phyloP scores from a whole-genome alignment of 2,888 invertebrate genomes.

The Sinhomidia bicolor region DNA sequence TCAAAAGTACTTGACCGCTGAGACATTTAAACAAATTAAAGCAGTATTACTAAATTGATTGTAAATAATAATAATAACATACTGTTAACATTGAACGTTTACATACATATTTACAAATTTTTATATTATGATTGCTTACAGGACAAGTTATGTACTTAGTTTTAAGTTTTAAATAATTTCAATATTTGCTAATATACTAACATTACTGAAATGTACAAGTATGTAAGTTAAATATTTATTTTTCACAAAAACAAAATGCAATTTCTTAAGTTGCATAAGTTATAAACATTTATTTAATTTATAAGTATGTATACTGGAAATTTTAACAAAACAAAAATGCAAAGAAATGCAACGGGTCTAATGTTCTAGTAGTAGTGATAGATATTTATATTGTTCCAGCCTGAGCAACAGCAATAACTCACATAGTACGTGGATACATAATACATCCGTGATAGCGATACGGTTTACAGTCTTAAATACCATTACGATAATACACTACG shows the following conservation, averaged over 20 bases:
- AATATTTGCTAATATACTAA: neutral
- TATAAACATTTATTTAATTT: slow-evolving; percentile 5
- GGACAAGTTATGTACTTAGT: neutral
- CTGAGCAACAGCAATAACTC: slow-evolving; percentile 68
- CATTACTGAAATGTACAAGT: slow-evolving; percentile 53
- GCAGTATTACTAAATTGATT: slow-evolving; percentile 9
- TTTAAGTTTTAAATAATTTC: slow-evolving; percentile 27
- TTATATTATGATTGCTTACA: neutral
- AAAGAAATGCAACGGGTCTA: slow-evolving; percentile 68
- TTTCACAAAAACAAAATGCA: slow-evolving; percentile 42
- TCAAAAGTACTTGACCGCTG: slow-evolving; percentile 34
- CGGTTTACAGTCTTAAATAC: slow-evolving; percentile 71
- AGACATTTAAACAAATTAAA: slow-evolving; percentile 33
- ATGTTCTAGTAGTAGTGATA: neutral
- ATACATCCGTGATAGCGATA: slow-evolving; percentile 50
- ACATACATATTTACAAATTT: neutral
- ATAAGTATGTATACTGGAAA: slow-evolving; percentile 36
- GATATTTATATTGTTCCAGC: slow-evolving; percentile 52
- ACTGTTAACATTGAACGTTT: neutral
- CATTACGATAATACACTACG: slow-evolving; percentile 69
- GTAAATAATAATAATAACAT: slow-evolving; percentile 39
- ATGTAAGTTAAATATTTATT: slow-evolving; percentile 50
- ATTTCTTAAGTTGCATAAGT: slow-evolving; percentile 24
- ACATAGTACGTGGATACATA: slow-evolving; percentile 40
- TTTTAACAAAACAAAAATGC: slow-evolving; percentile 61